Conservation (phyloP, 2,797 vertebrate genomes). For the Jordanella pulchra region DNA sequence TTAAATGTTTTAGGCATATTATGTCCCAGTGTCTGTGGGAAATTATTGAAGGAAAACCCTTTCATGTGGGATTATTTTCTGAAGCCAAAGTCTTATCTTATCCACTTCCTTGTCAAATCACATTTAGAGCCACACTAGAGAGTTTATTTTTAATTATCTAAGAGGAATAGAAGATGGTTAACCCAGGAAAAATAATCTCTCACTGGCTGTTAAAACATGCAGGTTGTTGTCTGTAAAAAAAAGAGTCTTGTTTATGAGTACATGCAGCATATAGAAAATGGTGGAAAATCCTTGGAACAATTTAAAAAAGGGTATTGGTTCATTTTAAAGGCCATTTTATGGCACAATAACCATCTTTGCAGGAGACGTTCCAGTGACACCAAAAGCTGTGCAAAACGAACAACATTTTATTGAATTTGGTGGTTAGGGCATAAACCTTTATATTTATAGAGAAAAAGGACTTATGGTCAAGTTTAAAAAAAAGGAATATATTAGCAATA, state of each 20-base stretch:
- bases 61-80: slow-evolving; percentile 21
- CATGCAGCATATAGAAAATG: slow-evolving; percentile 6
- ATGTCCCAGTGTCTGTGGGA: slow-evolving; percentile 21
- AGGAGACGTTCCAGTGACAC: background rate
- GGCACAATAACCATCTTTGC: too few relatives aligned
- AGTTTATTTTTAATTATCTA: slow-evolving; percentile 40
- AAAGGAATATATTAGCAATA: background rate
- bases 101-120: slow-evolving; percentile 15
- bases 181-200: slow-evolving; percentile 3
- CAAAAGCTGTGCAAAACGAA: background rate
- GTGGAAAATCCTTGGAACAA: slow-evolving; percentile 9
- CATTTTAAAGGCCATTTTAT: slow-evolving; percentile 5
- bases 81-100: slow-evolving; percentile 21
- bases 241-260: background rate
- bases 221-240: background rate
- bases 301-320: slow-evolving; percentile 5
- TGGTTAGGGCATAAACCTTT: background rate
- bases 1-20: slow-evolving; percentile 24
- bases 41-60: slow-evolving; percentile 22
- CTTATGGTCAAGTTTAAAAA: background rate
- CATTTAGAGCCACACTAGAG: slow-evolving; percentile 17
- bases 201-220: background rate
- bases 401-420: background rate
- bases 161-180: slow-evolving; percentile 14
- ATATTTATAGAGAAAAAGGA: background rate